Evolutionary conservation across 2,888 invertebrate genomes (phyloP), one percentile per base, ranked within the genome.

Genomic region (Tuta absoluta): DNA sequence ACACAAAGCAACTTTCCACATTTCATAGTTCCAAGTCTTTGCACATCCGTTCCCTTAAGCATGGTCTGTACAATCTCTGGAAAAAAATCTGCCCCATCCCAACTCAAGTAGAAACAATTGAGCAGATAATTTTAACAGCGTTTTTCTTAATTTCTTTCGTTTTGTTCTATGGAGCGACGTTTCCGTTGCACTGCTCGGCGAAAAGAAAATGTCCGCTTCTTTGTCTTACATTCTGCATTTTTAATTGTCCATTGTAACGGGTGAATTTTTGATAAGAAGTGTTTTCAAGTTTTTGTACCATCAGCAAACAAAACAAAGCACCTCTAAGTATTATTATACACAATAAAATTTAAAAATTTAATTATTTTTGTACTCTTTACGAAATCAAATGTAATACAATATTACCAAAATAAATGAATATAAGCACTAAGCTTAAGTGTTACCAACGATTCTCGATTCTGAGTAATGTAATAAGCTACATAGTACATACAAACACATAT

Each of bases 21-120:
- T n/a, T n/a, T n/a, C n/a, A n/a, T n/a, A n/a, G n/a, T n/a, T n/a
- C n/a, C n/a, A n/a, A n/a, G n/a, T n/a, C n/a, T n/a, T n/a, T n/a
- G n/a, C n/a, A n/a, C n/a, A n/a, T n/a, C n/a, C n/a, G 19, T 21
- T 49, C 5, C 19, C 41, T 19, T 17, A 23, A 1, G 11, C 28
- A 17, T 33, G 17, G 33, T 56, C 56, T 56, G 56, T 56, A 56
- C 17, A 17, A 14, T 1, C 56, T 10, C 33, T 72, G 68, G 70
- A 69, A 67, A 75, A 75, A 71, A 75, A 75, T 72, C 76, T 78
- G 76, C 74, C 67, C 69, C 71, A 63, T 67, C 68, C 68, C 68
- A 69, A 69, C 69, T 74, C 70, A 62, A 66, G 64, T 67, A 68
- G 72, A 73, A 56, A 81, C 77, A 80, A 79, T 75, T 72, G 75